Evolutionary conservation across 2,113 vertebrate species (phyloP).

Genomic region (Ciconia boyciana): DNA sequence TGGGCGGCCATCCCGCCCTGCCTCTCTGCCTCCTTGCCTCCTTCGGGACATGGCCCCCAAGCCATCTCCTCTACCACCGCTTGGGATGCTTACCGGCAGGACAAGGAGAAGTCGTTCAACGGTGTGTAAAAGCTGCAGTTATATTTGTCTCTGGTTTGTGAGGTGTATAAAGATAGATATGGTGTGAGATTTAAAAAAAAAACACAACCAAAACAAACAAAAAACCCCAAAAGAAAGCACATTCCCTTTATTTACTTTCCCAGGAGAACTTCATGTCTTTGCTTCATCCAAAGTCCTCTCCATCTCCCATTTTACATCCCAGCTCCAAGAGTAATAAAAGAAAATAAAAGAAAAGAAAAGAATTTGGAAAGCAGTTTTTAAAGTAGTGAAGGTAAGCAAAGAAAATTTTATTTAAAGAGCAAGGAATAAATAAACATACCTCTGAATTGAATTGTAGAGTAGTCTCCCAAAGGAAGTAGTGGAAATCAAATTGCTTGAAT

Average conservation of each 20-base stretch:
- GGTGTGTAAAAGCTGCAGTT: background rate
- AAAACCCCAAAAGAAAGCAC: background rate
- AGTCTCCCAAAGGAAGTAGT: conserved; percentile 3
- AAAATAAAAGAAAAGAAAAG: background rate
- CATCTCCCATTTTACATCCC: background rate
- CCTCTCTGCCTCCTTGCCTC: background rate
- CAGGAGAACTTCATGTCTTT: background rate
- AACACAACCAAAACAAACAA: background rate
- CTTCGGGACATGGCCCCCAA: background rate
- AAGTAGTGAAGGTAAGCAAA: background rate
- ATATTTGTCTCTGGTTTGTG: background rate
- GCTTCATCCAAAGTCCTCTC: background rate
- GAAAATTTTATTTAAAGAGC: background rate
- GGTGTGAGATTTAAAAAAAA: background rate
- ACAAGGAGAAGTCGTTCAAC: background rate
- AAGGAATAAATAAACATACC: background rate
- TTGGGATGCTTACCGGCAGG: background rate
- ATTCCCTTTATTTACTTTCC: background rate
- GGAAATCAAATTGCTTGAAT: conserved; percentile 31
- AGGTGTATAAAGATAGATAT: background rate
- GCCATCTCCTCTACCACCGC: background rate
- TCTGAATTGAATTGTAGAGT: background rate
- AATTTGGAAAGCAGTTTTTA: background rate
- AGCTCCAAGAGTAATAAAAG: background rate
- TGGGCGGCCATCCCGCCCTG: background rate